These are phyloP conservation scores for Sturnira hondurensis DNA, from an alignment of 2,113 vertebrate species.

Conservation along the genomic window DNA sequence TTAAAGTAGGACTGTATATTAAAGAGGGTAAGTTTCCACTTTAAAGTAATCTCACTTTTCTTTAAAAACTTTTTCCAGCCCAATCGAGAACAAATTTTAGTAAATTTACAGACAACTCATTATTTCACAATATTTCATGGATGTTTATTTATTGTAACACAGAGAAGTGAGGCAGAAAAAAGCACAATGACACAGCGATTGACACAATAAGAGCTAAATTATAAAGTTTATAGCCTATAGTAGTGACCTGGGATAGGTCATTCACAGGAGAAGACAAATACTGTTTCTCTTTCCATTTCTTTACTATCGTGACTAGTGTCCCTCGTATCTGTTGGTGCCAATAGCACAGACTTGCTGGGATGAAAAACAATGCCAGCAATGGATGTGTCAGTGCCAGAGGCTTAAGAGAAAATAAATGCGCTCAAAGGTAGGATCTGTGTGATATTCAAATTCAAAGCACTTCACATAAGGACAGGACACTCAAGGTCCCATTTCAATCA, in stretches of 20 bases:
- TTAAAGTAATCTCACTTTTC: constrained; percentile 35
- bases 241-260: constrained; percentile 29
- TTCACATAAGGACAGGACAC: constrained; percentile 16
- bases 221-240: constrained; percentile 35
- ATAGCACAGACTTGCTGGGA: constrained; percentile 61
- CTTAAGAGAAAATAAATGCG: constrained; percentile 51
- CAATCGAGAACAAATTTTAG: constrained; percentile 37
- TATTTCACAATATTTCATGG: constrained; percentile 24
- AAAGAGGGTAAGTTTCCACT: constrained; percentile 18
- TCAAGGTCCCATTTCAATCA: constrained; percentile 58
- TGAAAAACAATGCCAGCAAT: constrained; percentile 61
- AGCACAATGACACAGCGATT: not conserved
- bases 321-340: constrained; percentile 37
- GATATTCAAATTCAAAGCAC: constrained; percentile 32
- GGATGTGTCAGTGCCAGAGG: not conserved
- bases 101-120: not conserved
- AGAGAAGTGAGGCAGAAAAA: not conserved
- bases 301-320: not conserved
- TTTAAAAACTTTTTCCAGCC: not conserved
- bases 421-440: constrained; percentile 12
- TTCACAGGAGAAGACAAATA: constrained; percentile 56
- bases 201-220: not conserved
- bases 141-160: constrained; percentile 3
- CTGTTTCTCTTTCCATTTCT: constrained; percentile 40
- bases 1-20: constrained; percentile 12